These are phyloP conservation scores for Plemyria rubiginata DNA, from an alignment of 2,888 invertebrate genomes.

Conservation along the genomic window DNA sequence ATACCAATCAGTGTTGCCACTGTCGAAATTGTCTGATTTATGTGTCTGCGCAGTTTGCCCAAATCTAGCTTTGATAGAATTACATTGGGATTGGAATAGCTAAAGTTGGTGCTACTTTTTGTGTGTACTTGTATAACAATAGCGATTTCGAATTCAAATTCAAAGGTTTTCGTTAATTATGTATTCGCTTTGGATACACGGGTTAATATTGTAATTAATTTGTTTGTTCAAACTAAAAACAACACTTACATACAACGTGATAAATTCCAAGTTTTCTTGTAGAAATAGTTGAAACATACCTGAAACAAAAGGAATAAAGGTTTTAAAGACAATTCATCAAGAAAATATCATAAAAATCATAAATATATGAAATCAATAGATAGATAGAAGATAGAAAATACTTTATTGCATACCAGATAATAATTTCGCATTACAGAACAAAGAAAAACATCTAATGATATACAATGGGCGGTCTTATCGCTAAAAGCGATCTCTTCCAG, in stretches of 20 bases:
- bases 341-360: too few species aligned
- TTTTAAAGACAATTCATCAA: not conserved
- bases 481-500: too few species aligned
- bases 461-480: too few species aligned
- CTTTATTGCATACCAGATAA: too few species aligned
- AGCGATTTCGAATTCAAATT: not conserved
- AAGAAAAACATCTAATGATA: too few species aligned
- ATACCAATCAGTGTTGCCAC: slow-evolving; percentile 62
- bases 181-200: not conserved
- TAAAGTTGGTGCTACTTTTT: slow-evolving; percentile 21
- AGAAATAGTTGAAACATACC: slow-evolving; percentile 21
- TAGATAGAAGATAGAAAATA: too few species aligned
- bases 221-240: not conserved
- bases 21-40: slow-evolving; percentile 71
- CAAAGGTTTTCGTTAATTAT: not conserved
- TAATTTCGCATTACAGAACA: too few species aligned
- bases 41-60: slow-evolving; percentile 68
- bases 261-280: not conserved
- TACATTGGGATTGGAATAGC: slow-evolving; percentile 25
- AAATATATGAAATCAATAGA: too few species aligned
- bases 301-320: slow-evolving; percentile 40
- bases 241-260: slow-evolving; percentile 11
- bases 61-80: slow-evolving; percentile 29
- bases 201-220: not conserved
- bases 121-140: not conserved